Base-by-base conservation (phyloP, 2,888 invertebrate genomes). In the Cacoxenus indagator region DNA sequence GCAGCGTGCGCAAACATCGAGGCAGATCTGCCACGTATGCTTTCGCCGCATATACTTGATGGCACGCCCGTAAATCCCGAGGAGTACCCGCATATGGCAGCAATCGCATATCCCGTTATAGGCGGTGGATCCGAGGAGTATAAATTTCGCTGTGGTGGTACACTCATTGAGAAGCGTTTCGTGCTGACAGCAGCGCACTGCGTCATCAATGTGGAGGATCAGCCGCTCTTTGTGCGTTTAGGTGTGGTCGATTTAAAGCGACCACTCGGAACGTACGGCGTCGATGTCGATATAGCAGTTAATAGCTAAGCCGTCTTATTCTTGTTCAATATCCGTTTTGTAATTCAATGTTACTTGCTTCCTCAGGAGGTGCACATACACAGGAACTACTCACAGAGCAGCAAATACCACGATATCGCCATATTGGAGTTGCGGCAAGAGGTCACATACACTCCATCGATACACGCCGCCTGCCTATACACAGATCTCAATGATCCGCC, bases 101-200 rank as follows among this genome's bases (percentile, higher is more conserved):
- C 81, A 1, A 76, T 87, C 8, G 85, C 83, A 3, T 81, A 74
- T 19, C 67, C 66, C 4, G 27, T n/a, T 4, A 75, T 81, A 14
- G 80, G 70, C 29, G 70, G 69, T 46, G 71, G 70, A 19, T 17
- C 31, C 5, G 68, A 67, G 1, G 65, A 54, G 0, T 67, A 71
- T 17, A 64, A 67, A 0, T 84, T 78, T 48, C 78, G 80, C 0
- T 87, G 87, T 45, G 87, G 86, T 4, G 86, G 86, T 1, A 77
- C 85, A 0, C 69, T 87, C 61, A 86, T 87, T 57, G 78, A 82
- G 26, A 70, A 69, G 4, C 77, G 82, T 3, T 84, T 76, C 45
- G 81, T 86, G 2, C 68, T 87, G 43, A 87, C 87, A 0, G 86
- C 87, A 0, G 87, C 87, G 1, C 87, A 87, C 72, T 87, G 87